Evolutionary conservation across 2,113 vertebrate species (phyloP), one percentile per base, ranked within the genome.

Genomic region (Leptobrachium ailaonicum): DNA sequence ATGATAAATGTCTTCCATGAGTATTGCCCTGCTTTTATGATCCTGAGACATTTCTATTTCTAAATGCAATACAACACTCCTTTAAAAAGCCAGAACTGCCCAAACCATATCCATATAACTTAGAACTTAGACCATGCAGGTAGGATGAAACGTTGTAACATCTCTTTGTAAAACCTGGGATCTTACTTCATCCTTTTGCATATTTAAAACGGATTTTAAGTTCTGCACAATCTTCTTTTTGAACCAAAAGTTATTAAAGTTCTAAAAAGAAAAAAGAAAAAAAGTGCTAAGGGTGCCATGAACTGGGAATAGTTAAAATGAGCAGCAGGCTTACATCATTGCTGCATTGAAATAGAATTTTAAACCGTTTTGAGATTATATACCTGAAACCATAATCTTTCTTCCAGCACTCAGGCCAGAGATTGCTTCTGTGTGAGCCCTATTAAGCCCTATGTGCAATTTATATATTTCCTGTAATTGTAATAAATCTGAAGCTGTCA

Each of bases 371-470:
- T 73, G 64, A 74, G 71, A 67, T 80, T 80, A 73, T 67, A 68
- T 40, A 74, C 41, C 78, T 80, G 62, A 80, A 80, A 45, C 71
- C 50, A 80, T 80, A 80, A 80, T 80, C 78, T 80, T 63, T 58
- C 42, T 64, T 64, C n/a, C 43, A 71, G 42, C 68, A 71, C 50
- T 40, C 50, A 67, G 71, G 74, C 67, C 41, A 60, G 4, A 74
- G 71, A 58, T 62, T 44, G 64, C 54, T 71, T 63, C 32, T 62
- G 63, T 58, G 41, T 73, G 78, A 80, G 73, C 78, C 63, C 44
- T 67, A 74, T 42, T 73, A 80, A 80, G 78, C 78, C 63, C 58
- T 54, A 45, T 58, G 66, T 41, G 20, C 53, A 80, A 42, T n/a
- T 67, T 80, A 47, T 68, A 63, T 56, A 63, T 63, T 62, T 78